Conservation (phyloP, 2,888 invertebrate genomes). For the Lasioglossum leucozonium region DNA sequence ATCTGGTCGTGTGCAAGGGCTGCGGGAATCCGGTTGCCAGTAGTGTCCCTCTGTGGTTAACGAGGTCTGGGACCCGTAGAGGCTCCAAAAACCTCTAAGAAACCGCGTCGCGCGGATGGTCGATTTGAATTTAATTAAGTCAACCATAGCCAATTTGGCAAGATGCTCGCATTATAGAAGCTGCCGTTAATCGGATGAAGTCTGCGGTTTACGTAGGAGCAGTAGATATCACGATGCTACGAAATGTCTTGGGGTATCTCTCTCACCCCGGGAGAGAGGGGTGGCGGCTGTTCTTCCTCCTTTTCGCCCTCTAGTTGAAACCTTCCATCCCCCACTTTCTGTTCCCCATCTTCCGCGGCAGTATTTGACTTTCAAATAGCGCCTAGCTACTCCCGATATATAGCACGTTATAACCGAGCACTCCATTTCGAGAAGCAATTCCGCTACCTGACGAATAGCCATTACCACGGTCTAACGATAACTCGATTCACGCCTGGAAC, state of each 20-base stretch:
- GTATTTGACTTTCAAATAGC: slow-evolving; percentile 78
- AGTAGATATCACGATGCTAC: slow-evolving; percentile 70
- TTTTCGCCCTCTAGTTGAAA: slow-evolving; percentile 34
- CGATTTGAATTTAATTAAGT: slow-evolving; percentile 72
- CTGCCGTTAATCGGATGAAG: slow-evolving; percentile 77
- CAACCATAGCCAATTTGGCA: slow-evolving; percentile 70
- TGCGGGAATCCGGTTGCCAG: neutral
- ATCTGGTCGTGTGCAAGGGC: neutral
- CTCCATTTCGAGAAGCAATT: slow-evolving; percentile 78
- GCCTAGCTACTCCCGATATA: slow-evolving; percentile 61
- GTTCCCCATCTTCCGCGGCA: slow-evolving; percentile 51
- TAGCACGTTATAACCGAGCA: slow-evolving; percentile 71
- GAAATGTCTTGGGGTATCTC: slow-evolving; percentile 75
- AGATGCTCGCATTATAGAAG: slow-evolving; percentile 71
- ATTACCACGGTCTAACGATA: slow-evolving; percentile 67
- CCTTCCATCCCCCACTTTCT: neutral
- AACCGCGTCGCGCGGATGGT: slow-evolving; percentile 12
- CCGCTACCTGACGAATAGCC: slow-evolving; percentile 72
- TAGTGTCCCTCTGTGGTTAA: neutral
- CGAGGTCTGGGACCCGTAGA: neutral
- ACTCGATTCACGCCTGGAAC: slow-evolving; percentile 63
- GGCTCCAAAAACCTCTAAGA: slow-evolving; percentile 7
- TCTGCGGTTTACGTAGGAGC: slow-evolving; percentile 67
- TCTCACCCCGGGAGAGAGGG: slow-evolving; percentile 41
- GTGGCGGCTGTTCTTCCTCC: slow-evolving; percentile 7